phyloP scores from a whole-genome alignment of 2,888 invertebrate species.

The Euzetes globulus region DNA sequence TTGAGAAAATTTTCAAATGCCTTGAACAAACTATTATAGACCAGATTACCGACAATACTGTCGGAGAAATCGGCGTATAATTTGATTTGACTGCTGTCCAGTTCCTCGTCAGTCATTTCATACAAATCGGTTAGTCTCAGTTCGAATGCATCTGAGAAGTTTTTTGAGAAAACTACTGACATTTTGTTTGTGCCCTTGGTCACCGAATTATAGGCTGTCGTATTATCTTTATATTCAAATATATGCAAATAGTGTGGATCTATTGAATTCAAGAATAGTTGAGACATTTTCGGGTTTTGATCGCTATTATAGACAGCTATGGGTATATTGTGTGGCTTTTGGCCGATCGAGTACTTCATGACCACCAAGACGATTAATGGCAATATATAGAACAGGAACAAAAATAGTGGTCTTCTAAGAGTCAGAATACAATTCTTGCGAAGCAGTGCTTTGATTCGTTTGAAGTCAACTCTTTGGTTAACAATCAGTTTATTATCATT shows the following conservation, averaged over 20 bases:
- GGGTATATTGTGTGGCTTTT: neutral
- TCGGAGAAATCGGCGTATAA: slow-evolving; percentile 85
- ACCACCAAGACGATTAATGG: neutral
- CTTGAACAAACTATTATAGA: slow-evolving; percentile 76
- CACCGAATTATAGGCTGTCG: slow-evolving; percentile 64
- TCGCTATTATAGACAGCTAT: slow-evolving; percentile 11
- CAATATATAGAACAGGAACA: neutral
- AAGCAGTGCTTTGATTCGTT: slow-evolving; percentile 42
- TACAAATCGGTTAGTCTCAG: slow-evolving; percentile 65
- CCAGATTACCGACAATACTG: slow-evolving; percentile 53
- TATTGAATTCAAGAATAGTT: neutral
- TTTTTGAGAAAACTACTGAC: slow-evolving; percentile 74
- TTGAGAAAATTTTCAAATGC: slow-evolving; percentile 60
- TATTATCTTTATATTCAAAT: slow-evolving; percentile 46
- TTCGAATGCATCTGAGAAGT: slow-evolving; percentile 76
- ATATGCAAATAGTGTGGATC: neutral
- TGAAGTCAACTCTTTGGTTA: neutral
- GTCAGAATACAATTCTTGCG: slow-evolving; percentile 45
- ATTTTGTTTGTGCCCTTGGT: slow-evolving; percentile 74
- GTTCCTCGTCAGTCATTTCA: slow-evolving; percentile 73
- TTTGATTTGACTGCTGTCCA: slow-evolving; percentile 74
- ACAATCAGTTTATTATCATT: neutral
- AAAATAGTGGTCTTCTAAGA: slow-evolving; percentile 44
- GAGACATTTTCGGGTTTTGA: neutral
- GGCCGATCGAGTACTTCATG: neutral